phyloP scores from a whole-genome alignment of 1,140 invertebrate species.

The Atta colombica region DNA sequence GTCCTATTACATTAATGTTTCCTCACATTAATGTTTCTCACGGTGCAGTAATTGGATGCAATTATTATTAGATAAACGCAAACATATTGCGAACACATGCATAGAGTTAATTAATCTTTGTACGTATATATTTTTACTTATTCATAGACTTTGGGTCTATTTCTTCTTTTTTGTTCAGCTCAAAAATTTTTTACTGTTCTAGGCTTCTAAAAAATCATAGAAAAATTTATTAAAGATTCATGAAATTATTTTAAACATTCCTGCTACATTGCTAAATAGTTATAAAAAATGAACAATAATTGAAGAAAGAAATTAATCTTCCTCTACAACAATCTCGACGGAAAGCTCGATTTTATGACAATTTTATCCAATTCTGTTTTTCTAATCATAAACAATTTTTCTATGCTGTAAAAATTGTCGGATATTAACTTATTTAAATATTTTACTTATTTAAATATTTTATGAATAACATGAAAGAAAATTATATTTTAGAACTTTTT shows the following conservation, averaged over 20 bases:
- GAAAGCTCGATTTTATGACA: slow-evolving; percentile 33
- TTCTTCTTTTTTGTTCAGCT: no score
- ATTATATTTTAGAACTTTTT: neutral
- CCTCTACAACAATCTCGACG: neutral
- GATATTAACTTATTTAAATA: neutral
- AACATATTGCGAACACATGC: neutral
- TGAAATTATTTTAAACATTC: no score
- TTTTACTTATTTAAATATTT: neutral
- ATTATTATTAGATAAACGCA: neutral
- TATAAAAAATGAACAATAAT: neutral
- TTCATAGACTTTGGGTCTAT: no score
- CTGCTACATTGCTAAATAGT: no score
- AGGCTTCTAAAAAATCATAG: no score
- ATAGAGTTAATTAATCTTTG: neutral
- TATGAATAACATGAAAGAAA: neutral
- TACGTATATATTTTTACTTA: no score
- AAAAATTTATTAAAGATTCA: no score
- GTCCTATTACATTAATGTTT: neutral
- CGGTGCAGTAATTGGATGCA: neutral
- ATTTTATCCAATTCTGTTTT: slow-evolving; percentile 23
- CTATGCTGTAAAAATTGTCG: neutral
- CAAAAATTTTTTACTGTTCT: no score
- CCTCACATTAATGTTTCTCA: neutral
- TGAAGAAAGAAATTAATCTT: neutral
- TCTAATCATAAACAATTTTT: neutral